phyloP scores from a whole-genome alignment of 2,888 invertebrate genomes.

The Meganola albula region DNA sequence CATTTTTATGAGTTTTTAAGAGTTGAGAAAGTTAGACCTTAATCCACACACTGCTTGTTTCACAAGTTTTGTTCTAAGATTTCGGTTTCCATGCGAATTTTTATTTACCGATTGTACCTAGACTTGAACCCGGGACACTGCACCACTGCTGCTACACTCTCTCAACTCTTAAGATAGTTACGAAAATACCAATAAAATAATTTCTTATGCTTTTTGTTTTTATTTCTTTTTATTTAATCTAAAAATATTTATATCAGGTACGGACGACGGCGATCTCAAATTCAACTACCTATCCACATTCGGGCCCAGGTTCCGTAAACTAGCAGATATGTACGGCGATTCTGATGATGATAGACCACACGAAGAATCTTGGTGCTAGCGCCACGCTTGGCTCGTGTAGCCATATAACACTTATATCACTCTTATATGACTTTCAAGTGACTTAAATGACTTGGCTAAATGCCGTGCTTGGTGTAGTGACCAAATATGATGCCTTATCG shows the following conservation, averaged over 20 bases:
- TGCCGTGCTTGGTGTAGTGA: constrained; percentile 16
- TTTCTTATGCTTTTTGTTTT: no score
- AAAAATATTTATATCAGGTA: constrained; percentile 72
- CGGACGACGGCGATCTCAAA: constrained; percentile 94
- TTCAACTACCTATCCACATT: constrained; percentile 97
- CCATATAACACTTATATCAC: constrained; percentile 28
- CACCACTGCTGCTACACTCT: no score
- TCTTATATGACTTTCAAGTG: not conserved
- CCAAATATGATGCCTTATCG: constrained; percentile 43
- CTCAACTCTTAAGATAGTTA: no score
- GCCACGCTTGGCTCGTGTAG: constrained; percentile 71
- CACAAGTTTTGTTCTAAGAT: no score
- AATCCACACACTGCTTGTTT: not conserved
- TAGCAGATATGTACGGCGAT: constrained; percentile 97
- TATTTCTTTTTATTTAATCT: no score
- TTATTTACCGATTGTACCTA: no score
- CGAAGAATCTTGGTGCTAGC: constrained; percentile 91
- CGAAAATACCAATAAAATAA: no score
- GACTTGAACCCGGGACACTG: no score
- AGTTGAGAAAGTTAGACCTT: no score
- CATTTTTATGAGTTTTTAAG: no score
- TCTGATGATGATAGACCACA: constrained; percentile 89
- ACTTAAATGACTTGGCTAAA: not conserved
- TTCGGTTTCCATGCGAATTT: no score
- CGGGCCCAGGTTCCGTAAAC: constrained; percentile 95